Percentiles rank a stretch among this genome's conserved stretches.
phyloP scores from a whole-genome alignment of 2,113 vertebrate species.

The Tauraco erythrolophus region DNA sequence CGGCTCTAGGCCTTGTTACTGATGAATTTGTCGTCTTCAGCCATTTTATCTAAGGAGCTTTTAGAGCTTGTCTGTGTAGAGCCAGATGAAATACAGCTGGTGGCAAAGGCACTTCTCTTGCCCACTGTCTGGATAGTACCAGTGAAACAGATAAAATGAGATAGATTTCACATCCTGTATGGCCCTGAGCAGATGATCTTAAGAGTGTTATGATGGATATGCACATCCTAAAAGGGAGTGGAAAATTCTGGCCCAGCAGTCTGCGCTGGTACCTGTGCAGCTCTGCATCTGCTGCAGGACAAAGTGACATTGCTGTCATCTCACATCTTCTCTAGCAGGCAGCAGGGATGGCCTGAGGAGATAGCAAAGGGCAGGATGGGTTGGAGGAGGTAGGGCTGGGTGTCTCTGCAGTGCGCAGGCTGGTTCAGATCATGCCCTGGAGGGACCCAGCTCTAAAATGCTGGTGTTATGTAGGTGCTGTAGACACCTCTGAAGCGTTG shows the following conservation, averaged over 20 bases:
- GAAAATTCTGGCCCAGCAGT: background rate
- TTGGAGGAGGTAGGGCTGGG: background rate
- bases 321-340: accelerated
- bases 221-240: background rate
- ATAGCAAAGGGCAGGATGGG: background rate
- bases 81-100: background rate
- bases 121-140: background rate
- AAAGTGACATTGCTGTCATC: background rate
- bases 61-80: background rate
- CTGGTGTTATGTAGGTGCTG: background rate
- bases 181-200: background rate
- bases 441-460: background rate
- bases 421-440: background rate
- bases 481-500: background rate
- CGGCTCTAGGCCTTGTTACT: background rate
- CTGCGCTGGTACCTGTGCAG: background rate
- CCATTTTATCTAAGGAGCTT: background rate
- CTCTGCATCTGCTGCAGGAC: background rate
- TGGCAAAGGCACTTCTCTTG: background rate
- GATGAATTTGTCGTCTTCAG: background rate
- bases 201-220: background rate
- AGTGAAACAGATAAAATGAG: background rate
- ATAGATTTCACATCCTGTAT: background rate
- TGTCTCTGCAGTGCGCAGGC: background rate
- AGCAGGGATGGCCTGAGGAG: background rate